Conservation (phyloP, 1,140 invertebrate species). For the Parapsyche elsis region DNA sequence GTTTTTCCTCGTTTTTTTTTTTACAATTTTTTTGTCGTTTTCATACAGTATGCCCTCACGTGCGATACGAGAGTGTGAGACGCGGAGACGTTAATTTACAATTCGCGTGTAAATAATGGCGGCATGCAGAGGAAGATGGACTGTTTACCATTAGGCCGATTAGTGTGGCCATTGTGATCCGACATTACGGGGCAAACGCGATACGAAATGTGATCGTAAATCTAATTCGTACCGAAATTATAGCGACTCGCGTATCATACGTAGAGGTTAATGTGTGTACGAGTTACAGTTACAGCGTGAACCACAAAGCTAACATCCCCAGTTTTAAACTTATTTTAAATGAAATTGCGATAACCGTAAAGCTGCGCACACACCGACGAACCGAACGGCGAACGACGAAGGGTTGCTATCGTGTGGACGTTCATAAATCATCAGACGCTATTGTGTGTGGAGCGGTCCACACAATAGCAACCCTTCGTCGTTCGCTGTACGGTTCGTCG, state of each 20-base stretch:
- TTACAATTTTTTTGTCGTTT: neutral
- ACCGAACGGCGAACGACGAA: no score
- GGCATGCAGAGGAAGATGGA: constrained; percentile 44
- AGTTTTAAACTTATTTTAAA: no score
- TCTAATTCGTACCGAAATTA: constrained; percentile 21
- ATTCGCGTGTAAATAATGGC: constrained; percentile 54
- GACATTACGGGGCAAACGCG: constrained; percentile 35
- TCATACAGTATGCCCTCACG: neutral
- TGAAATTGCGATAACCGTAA: no score
- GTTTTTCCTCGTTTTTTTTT: constrained; percentile 1
- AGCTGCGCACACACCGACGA: no score
- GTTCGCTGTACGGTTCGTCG: no score
- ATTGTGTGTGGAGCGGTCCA: no score
- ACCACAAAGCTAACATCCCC: no score
- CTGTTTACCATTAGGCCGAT: constrained; percentile 52
- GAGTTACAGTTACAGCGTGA: neutral
- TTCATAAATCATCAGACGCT: no score
- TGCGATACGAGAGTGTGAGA: neutral
- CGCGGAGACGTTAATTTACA: constrained; percentile 39
- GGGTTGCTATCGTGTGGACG: no score
- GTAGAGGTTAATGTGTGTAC: neutral
- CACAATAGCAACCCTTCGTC: no score
- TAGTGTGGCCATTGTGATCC: constrained; percentile 41
- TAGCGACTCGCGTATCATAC: neutral
- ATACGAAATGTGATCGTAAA: constrained; percentile 40